A percentile compares a stretch with the other conserved stretches of the same genome.
phyloP scores from a whole-genome alignment of 2,888 invertebrate genomes.

The Hoplodrina blanda region DNA sequence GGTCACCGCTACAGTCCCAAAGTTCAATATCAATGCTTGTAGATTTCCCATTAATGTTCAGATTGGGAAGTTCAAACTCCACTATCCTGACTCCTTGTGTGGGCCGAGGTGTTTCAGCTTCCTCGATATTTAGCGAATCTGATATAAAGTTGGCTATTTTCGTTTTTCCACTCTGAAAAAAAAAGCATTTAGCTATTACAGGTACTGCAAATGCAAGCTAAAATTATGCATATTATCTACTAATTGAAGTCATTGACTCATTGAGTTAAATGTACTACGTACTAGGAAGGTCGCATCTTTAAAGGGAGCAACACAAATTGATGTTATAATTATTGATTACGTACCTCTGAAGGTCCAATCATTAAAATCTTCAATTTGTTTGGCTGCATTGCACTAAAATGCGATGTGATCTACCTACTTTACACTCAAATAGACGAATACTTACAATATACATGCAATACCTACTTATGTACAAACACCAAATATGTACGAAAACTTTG shows the following conservation, averaged over 20 bases:
- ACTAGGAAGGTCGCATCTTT: too few relatives aligned
- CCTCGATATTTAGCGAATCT: slow-evolving; percentile 92
- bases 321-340: slow-evolving; percentile 19
- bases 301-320: too few relatives aligned
- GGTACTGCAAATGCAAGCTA: not conserved
- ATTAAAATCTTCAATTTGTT: slow-evolving; percentile 90
- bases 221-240: not conserved
- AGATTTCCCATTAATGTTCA: slow-evolving; percentile 90
- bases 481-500: not conserved
- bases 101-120: slow-evolving; percentile 91
- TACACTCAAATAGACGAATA: not conserved
- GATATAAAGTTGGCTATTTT: slow-evolving; percentile 93
- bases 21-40: slow-evolving; percentile 93
- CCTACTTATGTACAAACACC: not conserved
- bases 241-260: too few relatives aligned
- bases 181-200: slow-evolving; percentile 21
- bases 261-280: too few relatives aligned
- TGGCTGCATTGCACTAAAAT: slow-evolving; percentile 75
- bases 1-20: slow-evolving; percentile 95
- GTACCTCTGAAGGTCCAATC: slow-evolving; percentile 90
- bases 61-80: slow-evolving; percentile 93
- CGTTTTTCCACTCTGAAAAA: slow-evolving; percentile 93
- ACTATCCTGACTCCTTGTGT: slow-evolving; percentile 94
- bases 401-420: not conserved
- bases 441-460: not conserved